phyloP scores from a whole-genome alignment of 2,113 vertebrate genomes.

The Neofelis nebulosa region DNA sequence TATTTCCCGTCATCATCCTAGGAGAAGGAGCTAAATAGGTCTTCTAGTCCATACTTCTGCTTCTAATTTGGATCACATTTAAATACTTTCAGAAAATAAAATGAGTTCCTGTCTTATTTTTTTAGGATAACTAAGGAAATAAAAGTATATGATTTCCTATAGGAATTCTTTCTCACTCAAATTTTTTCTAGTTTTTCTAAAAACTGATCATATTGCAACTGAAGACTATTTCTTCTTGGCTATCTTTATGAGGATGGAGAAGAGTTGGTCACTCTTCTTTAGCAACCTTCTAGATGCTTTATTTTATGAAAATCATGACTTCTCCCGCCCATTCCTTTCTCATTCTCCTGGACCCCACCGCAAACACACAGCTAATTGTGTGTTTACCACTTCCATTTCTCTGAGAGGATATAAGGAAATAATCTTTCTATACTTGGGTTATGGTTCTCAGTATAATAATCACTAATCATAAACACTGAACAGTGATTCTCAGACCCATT shows the following conservation, averaged over 20 bases:
- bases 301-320: neutral
- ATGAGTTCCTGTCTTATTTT: slow-evolving; percentile 17
- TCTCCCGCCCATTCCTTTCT: neutral
- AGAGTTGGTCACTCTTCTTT: neutral
- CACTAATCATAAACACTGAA: neutral
- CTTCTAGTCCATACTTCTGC: neutral
- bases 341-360: neutral
- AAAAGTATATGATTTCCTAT: neutral
- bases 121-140: slow-evolving; percentile 25
- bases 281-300: neutral
- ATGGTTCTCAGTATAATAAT: neutral
- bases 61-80: slow-evolving; percentile 37
- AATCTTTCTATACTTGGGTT: neutral
- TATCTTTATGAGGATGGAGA: neutral
- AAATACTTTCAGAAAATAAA: slow-evolving; percentile 35
- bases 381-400: neutral
- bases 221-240: slow-evolving; percentile 19
- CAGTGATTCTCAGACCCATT: neutral
- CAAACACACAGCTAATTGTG: neutral
- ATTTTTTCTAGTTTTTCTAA: neutral
- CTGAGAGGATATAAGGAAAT: neutral
- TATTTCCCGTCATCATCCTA: neutral
- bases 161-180: slow-evolving; percentile 10
- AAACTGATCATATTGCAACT: neutral
- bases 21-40: neutral